Evolutionary conservation across 1,140 invertebrate species (phyloP).

Genomic region (Gryllus bimaculatus): DNA sequence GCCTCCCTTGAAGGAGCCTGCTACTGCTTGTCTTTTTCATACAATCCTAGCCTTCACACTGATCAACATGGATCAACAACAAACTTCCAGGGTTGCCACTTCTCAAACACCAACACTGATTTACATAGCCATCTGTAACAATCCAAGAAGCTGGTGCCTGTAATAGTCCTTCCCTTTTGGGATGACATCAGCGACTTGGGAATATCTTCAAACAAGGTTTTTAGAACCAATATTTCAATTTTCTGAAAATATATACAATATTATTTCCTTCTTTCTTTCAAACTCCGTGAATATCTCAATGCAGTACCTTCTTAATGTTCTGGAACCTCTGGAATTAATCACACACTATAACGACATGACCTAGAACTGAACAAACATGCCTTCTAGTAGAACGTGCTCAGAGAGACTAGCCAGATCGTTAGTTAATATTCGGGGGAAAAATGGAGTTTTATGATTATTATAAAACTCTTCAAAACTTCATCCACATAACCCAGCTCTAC

Average conservation of each 20-base stretch:
- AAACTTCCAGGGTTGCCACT: not conserved
- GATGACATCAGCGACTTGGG: conserved; percentile 12
- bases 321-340: not conserved
- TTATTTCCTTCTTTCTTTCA: not conserved
- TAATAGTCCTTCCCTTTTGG: conserved; percentile 17
- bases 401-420: conserved; percentile 10
- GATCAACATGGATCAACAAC: not conserved
- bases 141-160: conserved; percentile 8
- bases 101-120: not conserved
- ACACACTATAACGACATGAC: not conserved
- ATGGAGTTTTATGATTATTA: not conserved
- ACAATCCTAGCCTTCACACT: not conserved
- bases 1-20: conserved; percentile 16
- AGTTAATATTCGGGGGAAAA: not conserved
- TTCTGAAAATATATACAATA: not conserved
- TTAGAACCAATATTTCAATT: not conserved
- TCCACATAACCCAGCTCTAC: not conserved
- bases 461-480: not conserved
- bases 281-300: not conserved
- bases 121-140: conserved; percentile 5
- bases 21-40: not conserved
- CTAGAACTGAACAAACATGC: not conserved
- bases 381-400: conserved; percentile 11
- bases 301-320: not conserved
- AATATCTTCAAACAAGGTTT: not conserved